Evolutionary conservation across 2,113 vertebrate species (phyloP).

Genomic region (Carlito syrichta): DNA sequence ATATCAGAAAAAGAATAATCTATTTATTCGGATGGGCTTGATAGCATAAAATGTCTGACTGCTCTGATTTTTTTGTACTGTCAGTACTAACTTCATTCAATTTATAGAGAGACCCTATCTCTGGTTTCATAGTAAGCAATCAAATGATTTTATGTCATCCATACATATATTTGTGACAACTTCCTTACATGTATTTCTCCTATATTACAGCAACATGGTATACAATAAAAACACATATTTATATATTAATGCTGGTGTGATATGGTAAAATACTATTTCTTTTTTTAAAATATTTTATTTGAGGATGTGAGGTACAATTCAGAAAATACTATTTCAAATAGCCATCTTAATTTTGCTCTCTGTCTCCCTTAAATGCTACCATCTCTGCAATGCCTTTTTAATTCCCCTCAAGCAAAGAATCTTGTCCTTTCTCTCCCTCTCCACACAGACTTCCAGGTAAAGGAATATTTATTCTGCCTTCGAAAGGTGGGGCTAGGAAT

Average conservation of each 20-base stretch:
- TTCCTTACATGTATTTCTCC: neutral
- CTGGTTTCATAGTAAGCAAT: neutral
- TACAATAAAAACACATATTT: neutral
- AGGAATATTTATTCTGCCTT: neutral
- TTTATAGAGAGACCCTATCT: neutral
- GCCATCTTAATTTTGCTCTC: neutral
- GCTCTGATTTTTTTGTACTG: neutral
- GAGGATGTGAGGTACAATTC: too few relatives aligned
- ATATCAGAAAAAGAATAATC: neutral
- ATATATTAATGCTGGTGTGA: neutral
- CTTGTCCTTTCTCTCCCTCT: neutral
- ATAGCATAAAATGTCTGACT: neutral
- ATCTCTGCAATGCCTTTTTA: neutral
- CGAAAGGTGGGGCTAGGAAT: neutral
- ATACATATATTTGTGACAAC: neutral
- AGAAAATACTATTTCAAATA: neutral
- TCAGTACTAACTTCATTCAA: neutral
- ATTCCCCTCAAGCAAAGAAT: neutral
- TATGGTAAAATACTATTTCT: neutral
- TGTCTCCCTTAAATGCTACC: neutral
- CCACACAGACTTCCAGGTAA: neutral
- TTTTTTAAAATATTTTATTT: too few relatives aligned
- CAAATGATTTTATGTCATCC: neutral
- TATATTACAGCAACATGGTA: neutral
- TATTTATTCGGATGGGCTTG: neutral